Evolutionary conservation across 1,140 invertebrate genomes (phyloP).

Genomic region (Drosophila santomea): DNA sequence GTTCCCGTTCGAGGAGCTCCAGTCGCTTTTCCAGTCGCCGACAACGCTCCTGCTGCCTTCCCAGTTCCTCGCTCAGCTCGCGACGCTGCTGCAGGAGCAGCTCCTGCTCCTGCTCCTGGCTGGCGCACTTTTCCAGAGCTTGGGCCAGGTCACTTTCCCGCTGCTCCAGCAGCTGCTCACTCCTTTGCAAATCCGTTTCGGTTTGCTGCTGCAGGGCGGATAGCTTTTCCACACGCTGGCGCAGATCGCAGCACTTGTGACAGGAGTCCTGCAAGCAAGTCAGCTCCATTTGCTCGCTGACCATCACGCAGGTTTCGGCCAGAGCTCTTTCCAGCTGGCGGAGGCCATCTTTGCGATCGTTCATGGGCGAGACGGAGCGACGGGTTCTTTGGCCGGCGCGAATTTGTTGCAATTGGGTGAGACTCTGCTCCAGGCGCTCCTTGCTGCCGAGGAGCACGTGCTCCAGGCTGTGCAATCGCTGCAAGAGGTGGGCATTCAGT

Average conservation of each 20-base stretch:
- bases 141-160: slow-evolving; percentile 70
- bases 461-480: slow-evolving; percentile 86
- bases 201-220: slow-evolving; percentile 59
- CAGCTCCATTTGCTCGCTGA: slow-evolving; percentile 70
- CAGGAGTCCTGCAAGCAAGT: slow-evolving; percentile 85
- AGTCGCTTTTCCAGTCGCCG: slow-evolving; percentile 88
- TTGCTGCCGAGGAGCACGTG: slow-evolving; percentile 86
- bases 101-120: slow-evolving; percentile 72
- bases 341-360: slow-evolving; percentile 87
- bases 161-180: slow-evolving; percentile 72
- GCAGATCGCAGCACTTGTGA: slow-evolving; percentile 84
- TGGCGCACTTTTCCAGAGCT: slow-evolving; percentile 70
- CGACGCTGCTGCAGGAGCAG: slow-evolving; percentile 67
- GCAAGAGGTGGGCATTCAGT: slow-evolving; percentile 85
- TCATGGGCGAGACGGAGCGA: slow-evolving; percentile 86
- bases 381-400: slow-evolving; percentile 85
- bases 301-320: slow-evolving; percentile 86
- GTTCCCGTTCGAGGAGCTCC: slow-evolving; percentile 90
- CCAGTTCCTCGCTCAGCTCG: slow-evolving; percentile 85
- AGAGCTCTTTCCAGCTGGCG: slow-evolving; percentile 87
- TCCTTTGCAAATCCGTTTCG: slow-evolving; percentile 67
- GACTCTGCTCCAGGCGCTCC: slow-evolving; percentile 79
- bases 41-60: slow-evolving; percentile 87
- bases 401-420: slow-evolving; percentile 86
- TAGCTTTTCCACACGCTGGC: slow-evolving; percentile 73